phyloP scores from a whole-genome alignment of 2,797 vertebrate species.

The Denticeps clupeoides region DNA sequence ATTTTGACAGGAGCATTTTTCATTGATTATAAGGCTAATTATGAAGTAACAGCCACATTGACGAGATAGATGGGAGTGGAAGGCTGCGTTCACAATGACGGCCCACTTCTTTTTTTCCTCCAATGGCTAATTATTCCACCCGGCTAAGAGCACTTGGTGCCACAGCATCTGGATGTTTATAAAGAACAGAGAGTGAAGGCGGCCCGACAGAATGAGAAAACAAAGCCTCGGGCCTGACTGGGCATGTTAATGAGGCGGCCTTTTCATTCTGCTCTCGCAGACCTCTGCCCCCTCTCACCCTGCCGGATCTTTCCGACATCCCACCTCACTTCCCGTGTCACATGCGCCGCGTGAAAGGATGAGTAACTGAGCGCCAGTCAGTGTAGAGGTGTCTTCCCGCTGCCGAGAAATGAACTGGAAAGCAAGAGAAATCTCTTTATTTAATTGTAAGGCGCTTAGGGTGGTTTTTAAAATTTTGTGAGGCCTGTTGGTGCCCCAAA shows the following conservation, averaged over 20 bases:
- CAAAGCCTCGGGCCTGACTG: slow-evolving; percentile 6
- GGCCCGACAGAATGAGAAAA: slow-evolving; percentile 4
- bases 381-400: too few species aligned
- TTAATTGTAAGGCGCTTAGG: too few species aligned
- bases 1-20: slow-evolving; percentile 33
- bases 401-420: too few species aligned
- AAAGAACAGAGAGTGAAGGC: slow-evolving; percentile 8
- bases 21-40: slow-evolving; percentile 35
- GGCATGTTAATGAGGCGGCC: slow-evolving; percentile 13
- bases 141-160: not conserved
- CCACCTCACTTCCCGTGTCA: too few species aligned
- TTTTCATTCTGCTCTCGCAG: not conserved
- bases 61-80: slow-evolving; percentile 23
- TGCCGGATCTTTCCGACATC: too few species aligned
- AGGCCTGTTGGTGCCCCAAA: too few species aligned
- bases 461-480: too few species aligned
- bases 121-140: slow-evolving; percentile 1
- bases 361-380: too few species aligned
- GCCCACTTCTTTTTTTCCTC: not conserved
- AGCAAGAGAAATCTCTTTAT: too few species aligned
- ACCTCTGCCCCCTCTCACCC: too few species aligned
- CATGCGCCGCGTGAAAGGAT: too few species aligned
- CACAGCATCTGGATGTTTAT: slow-evolving; percentile 1
- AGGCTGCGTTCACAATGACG: slow-evolving; percentile 21
- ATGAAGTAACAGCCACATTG: slow-evolving; percentile 19